These are phyloP conservation scores for Nyctibius grandis DNA, from an alignment of 2,797 vertebrate species.

Conservation along the genomic window DNA sequence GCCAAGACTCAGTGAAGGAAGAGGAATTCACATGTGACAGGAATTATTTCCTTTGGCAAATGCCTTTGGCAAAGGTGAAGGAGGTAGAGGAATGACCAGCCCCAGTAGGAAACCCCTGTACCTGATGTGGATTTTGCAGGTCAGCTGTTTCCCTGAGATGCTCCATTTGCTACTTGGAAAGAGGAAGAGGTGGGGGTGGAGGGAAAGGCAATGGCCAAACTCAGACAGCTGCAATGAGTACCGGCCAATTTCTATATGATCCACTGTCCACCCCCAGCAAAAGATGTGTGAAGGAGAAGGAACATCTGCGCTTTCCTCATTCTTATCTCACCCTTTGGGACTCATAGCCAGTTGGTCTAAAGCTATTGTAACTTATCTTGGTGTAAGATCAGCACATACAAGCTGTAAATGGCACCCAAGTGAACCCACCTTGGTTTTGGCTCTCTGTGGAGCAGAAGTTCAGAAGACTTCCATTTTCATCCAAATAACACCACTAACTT, in stretches of 20 bases:
- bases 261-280: constrained; percentile 26
- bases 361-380: neutral
- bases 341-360: neutral
- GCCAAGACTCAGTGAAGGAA: constrained; percentile 5
- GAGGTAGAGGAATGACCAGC: neutral
- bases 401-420: neutral
- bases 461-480: neutral
- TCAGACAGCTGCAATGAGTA: constrained; percentile 42
- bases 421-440: neutral
- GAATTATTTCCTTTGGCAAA: constrained; percentile 32
- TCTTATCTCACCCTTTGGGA: neutral
- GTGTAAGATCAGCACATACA: neutral
- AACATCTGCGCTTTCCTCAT: constrained; percentile 47
- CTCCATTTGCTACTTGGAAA: constrained; percentile 36
- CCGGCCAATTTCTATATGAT: constrained; percentile 37
- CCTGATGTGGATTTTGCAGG: neutral
- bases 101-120: neutral
- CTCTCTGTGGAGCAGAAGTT: neutral
- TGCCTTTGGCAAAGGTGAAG: constrained; percentile 7
- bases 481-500: neutral
- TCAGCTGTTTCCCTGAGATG: constrained; percentile 37
- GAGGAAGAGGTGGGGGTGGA: neutral
- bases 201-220: neutral
- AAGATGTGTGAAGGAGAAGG: constrained; percentile 23
- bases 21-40: constrained; percentile 12